Evolutionary conservation across 2,113 vertebrate genomes (phyloP).

Genomic region (Pleuronectes platessa): DNA sequence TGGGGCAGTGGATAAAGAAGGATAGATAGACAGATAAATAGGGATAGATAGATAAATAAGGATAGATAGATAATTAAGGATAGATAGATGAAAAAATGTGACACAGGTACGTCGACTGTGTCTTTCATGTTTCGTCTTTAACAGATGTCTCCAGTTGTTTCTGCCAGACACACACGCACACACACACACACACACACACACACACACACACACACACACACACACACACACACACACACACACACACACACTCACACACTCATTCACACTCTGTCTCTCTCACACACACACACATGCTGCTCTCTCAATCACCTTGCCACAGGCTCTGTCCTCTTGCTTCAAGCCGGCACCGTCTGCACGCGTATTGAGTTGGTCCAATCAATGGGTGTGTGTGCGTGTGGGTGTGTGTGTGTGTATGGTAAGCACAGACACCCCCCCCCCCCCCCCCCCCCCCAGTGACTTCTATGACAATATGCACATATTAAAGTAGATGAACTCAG

Average conservation of each 20-base stretch:
- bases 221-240: slow-evolving; percentile 24
- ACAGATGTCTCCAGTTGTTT: slow-evolving; percentile 67
- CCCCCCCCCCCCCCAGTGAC: slow-evolving; percentile 4
- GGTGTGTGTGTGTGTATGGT: slow-evolving; percentile 21
- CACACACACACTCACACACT: slow-evolving; percentile 10
- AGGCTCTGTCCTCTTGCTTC: slow-evolving; percentile 75
- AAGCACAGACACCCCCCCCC: neutral
- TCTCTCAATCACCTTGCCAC: slow-evolving; percentile 78
- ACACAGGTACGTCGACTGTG: slow-evolving; percentile 16
- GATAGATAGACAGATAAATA: neutral
- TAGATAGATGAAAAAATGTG: slow-evolving; percentile 37
- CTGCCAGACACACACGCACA: slow-evolving; percentile 31
- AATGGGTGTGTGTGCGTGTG: slow-evolving; percentile 63
- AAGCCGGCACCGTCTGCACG: slow-evolving; percentile 61
- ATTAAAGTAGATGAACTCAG: slow-evolving; percentile 46
- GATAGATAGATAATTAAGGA: neutral
- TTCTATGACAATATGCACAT: slow-evolving; percentile 40
- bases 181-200: neutral
- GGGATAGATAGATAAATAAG: neutral
- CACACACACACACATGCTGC: slow-evolving; percentile 35
- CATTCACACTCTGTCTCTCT: neutral
- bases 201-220: slow-evolving; percentile 12
- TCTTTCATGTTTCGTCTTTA: slow-evolving; percentile 60
- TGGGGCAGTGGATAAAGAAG: neutral
- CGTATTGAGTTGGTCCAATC: slow-evolving; percentile 74